A percentile compares a stretch with the other conserved stretches of the same genome.
Evolutionary conservation across 2,888 invertebrate genomes (phyloP).

Genomic region (Cactoblastis cactorum): DNA sequence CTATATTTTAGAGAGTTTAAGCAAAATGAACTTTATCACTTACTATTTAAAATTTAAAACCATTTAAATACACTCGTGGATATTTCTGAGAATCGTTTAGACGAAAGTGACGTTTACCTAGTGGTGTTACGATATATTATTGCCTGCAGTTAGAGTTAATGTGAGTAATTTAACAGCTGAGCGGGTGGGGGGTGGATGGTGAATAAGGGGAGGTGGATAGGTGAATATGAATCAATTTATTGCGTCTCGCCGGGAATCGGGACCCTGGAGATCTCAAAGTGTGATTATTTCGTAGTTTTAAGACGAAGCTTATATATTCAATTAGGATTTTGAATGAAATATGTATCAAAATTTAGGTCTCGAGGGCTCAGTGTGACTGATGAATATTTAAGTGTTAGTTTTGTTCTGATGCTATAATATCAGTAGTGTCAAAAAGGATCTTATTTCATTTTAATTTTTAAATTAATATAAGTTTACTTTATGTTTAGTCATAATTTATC

Average conservation of each 20-base stretch:
- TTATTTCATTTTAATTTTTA: too few species aligned
- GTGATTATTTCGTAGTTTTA: conserved; percentile 12
- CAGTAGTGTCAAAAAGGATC: too few species aligned
- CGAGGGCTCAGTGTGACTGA: neutral
- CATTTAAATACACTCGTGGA: neutral
- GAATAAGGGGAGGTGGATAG: conserved; percentile 25
- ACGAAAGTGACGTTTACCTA: conserved; percentile 11
- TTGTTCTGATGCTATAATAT: too few species aligned
- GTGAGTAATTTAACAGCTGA: conserved; percentile 27
- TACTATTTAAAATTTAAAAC: neutral
- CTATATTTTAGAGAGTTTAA: neutral
- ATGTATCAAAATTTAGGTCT: neutral
- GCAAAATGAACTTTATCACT: neutral
- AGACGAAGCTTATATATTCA: conserved; percentile 1
- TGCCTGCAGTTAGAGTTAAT: conserved; percentile 14
- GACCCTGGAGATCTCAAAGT: neutral
- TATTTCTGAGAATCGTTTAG: neutral
- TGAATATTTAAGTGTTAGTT: neutral
- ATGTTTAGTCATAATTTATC: too few species aligned
- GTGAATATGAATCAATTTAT: conserved; percentile 52
- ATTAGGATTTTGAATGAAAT: neutral
- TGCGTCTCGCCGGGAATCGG: conserved; percentile 17
- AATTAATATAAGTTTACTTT: too few species aligned
- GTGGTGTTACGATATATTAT: conserved; percentile 12
- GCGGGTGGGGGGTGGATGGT: conserved; percentile 22